Conservation (phyloP, 2,797 vertebrate species). For the Distichodus sexfasciatus region DNA sequence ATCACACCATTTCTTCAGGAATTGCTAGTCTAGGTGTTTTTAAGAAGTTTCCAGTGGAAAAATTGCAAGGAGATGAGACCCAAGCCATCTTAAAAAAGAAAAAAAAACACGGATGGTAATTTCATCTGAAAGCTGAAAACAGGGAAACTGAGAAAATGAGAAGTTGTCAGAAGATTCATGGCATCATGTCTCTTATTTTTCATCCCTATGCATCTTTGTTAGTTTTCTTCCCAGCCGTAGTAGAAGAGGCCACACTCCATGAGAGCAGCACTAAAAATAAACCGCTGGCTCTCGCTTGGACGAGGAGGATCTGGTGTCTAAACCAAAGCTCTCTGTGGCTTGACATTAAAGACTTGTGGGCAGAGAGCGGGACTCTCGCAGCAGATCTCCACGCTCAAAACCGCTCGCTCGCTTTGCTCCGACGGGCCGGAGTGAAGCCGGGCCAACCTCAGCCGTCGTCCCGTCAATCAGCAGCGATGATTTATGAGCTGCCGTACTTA, state of each 20-base stretch:
- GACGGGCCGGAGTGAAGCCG: constrained; percentile 47
- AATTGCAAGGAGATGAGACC: no score
- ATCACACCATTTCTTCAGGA: no score
- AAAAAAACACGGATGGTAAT: no score
- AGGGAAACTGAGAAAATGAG: no score
- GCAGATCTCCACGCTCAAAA: constrained; percentile 36
- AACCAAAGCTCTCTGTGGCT: constrained; percentile 37
- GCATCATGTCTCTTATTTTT: constrained; percentile 46
- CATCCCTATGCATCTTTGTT: constrained; percentile 36
- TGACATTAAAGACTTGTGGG: constrained; percentile 50
- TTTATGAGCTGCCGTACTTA: constrained; percentile 49
- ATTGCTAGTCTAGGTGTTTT: no score
- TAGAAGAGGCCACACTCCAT: not conserved
- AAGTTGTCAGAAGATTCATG: no score
- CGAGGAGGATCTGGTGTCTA: constrained; percentile 47
- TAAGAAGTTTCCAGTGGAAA: no score
- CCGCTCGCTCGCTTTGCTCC: constrained; percentile 38
- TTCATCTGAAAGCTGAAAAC: no score
- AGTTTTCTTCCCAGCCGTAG: not conserved
- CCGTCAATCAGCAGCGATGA: constrained; percentile 51
- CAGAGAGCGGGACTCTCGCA: constrained; percentile 30
- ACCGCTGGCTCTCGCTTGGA: constrained; percentile 15
- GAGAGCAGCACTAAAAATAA: constrained; percentile 38
- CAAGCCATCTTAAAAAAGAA: no score
- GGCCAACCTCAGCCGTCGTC: constrained; percentile 45